Conservation (phyloP, 2,113 vertebrate species). For the Diphyllodes magnificus region DNA sequence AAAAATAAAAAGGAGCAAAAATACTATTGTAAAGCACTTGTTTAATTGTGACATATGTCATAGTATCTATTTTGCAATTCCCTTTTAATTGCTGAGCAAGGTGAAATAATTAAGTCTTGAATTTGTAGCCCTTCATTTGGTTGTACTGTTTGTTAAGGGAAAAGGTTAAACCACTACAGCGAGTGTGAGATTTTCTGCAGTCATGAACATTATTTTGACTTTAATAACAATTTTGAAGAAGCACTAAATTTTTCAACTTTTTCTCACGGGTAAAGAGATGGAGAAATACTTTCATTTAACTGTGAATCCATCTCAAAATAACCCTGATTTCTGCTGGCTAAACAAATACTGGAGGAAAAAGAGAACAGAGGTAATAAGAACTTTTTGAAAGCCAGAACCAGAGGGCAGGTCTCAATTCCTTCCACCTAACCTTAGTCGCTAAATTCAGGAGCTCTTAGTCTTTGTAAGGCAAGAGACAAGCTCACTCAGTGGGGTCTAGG, state of each 20-base stretch:
- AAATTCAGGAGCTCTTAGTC: background rate
- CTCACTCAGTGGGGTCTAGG: background rate
- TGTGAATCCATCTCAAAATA: background rate
- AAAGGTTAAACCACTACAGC: background rate
- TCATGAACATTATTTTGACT: background rate
- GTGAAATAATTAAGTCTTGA: constrained; percentile 33
- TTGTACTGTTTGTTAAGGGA: background rate
- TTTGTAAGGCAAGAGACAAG: background rate
- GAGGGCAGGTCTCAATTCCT: background rate
- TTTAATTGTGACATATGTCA: constrained; percentile 12
- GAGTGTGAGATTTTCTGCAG: background rate
- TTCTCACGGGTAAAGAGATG: background rate
- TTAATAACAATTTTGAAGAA: background rate
- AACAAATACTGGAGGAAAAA: background rate
- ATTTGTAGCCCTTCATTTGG: background rate
- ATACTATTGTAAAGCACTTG: background rate
- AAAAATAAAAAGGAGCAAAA: background rate
- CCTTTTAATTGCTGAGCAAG: constrained; percentile 26
- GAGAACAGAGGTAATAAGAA: background rate
- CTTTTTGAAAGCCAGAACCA: background rate
- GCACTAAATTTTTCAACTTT: background rate
- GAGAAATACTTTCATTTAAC: background rate
- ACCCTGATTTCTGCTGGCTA: background rate
- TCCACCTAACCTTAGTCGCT: background rate
- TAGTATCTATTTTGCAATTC: background rate